Percentiles rank a stretch among this genome's conserved stretches.
Evolutionary conservation across 2,113 vertebrate species (phyloP).

Genomic region (Falcunculus frontatus): DNA sequence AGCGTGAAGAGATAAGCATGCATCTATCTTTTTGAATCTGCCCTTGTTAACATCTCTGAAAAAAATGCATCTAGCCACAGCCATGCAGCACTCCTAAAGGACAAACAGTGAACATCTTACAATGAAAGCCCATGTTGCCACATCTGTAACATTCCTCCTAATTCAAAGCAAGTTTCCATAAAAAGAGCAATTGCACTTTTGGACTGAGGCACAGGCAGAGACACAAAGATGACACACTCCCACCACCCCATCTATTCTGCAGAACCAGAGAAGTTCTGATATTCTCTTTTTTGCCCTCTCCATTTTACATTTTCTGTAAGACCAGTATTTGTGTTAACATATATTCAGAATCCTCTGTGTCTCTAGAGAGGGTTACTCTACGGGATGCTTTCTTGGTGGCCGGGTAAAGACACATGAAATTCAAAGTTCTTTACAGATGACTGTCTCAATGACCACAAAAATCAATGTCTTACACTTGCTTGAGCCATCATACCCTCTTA

Average conservation of each 20-base stretch:
- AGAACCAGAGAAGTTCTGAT: background rate
- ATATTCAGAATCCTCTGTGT: background rate
- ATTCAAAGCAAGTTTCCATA: background rate
- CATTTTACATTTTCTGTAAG: background rate
- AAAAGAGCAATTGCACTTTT: background rate
- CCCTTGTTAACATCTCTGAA: background rate
- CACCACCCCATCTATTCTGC: background rate
- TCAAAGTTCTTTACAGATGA: background rate
- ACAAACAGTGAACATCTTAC: background rate
- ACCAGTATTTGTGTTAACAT: background rate
- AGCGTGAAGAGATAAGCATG: slow-evolving; percentile 5
- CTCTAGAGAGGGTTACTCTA: too few relatives aligned
- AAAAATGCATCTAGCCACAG: background rate
- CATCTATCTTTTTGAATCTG: slow-evolving; percentile 12
- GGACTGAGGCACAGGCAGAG: background rate
- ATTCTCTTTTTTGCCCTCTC: background rate
- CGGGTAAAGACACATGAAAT: background rate
- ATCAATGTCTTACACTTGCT: background rate
- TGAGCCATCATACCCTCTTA: background rate
- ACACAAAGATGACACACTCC: background rate
- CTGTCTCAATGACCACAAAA: background rate
- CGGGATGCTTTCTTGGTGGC: background rate
- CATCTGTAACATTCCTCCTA: background rate
- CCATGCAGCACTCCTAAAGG: background rate
- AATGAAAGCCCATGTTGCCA: background rate